Base-by-base conservation (phyloP, 2,113 vertebrate genomes). In the Lepisosteus oculatus region DNA sequence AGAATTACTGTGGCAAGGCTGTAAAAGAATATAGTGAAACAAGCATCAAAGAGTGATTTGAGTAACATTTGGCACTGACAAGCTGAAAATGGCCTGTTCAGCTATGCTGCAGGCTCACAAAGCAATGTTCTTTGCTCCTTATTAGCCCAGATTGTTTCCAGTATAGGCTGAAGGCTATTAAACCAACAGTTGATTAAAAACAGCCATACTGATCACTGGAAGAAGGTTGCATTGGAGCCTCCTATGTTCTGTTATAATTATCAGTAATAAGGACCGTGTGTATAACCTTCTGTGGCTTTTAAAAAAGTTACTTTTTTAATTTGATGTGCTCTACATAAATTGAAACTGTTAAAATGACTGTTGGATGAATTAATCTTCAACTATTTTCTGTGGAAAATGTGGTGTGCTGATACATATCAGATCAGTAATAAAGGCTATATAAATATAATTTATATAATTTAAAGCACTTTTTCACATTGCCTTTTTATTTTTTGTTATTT, bases 41-140 rank as follows among this genome's bases (percentile, higher is more conserved):
- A 68, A 79, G 84, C 83, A 85, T 86, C 83, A 87, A 83, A 84
- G 81, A 78, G 74, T 78, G 77, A 80, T 82, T 77, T 68, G 78
- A 76, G 80, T 79, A 84, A 78, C 72, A 78, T 71, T 82, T 87
- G 86, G 85, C 80, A 85, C 70, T 70, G 51, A 70, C 74, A 73
- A 71, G 62, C 72, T 41, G 44, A 79, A 51, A 51, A 51, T 5
- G 47, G 47, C 47, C 5, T 51, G 47, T 4, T 4, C 17, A 65
- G 17, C 63, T 3, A 42, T 43, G 17, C 41, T 51, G n/a, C 47
- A 41, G 61, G 61, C 45, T 43, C 59, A 29, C 42, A 43, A 8
- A 13, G 43, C 7, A 42, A 55, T 47, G 68, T 14, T 45, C 54
- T 45, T 43, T 29, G 8, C 15, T 55, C n/a, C n/a, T 17, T 13